A percentile compares a stretch with the other conserved stretches of the same genome.
Evolutionary conservation across 2,888 invertebrate genomes (phyloP).

Genomic region (Cotesia congregata): DNA sequence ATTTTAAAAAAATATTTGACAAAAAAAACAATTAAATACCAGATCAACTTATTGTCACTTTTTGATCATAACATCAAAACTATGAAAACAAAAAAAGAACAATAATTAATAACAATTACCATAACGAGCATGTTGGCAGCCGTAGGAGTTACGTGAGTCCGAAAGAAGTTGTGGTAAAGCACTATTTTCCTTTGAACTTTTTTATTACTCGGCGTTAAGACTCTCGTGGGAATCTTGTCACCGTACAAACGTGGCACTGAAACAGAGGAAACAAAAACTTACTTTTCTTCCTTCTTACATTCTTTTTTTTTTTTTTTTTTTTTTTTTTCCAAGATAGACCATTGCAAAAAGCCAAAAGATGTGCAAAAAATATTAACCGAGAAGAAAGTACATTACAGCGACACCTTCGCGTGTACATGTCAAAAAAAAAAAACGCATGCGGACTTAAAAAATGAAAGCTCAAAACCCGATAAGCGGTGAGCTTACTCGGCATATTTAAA

Average conservation of each 20-base stretch:
- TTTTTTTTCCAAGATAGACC: background rate
- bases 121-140: slow-evolving; percentile 87
- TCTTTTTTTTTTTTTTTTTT: background rate
- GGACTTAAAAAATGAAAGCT: background rate
- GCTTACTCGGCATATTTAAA: background rate
- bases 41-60: too few species aligned
- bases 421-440: background rate
- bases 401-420: background rate
- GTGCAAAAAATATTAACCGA: background rate
- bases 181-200: slow-evolving; percentile 81
- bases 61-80: background rate
- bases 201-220: slow-evolving; percentile 74
- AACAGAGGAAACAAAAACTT: slow-evolving; percentile 44
- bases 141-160: slow-evolving; percentile 80
- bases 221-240: slow-evolving; percentile 73
- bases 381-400: background rate
- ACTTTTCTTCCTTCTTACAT: background rate
- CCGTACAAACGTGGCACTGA: slow-evolving; percentile 75
- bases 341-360: background rate
- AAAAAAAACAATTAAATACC: too few species aligned
- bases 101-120: slow-evolving; percentile 72
- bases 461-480: background rate
- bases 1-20: too few species aligned
- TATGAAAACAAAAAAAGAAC: background rate
- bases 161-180: slow-evolving; percentile 82